These are phyloP conservation scores for Bufo bufo DNA, from an alignment of 2,113 vertebrate species.

Conservation along the genomic window DNA sequence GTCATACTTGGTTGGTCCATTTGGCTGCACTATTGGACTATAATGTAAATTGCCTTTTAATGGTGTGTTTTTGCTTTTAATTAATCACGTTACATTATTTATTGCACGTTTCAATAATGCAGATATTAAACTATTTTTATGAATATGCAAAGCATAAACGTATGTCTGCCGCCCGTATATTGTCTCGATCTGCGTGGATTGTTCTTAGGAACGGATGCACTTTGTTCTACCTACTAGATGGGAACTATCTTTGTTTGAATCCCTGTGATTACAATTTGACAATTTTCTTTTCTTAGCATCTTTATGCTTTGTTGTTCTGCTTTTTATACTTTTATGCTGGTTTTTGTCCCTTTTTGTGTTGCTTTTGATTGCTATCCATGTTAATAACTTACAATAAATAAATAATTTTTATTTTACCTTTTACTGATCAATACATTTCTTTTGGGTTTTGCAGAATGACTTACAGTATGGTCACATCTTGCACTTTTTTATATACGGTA, in stretches of 20 bases:
- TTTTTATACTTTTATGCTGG: neutral
- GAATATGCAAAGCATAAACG: neutral
- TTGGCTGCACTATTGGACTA: neutral
- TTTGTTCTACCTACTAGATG: neutral
- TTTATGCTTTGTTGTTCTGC: neutral
- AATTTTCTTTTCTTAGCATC: neutral
- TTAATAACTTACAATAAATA: conserved; percentile 32
- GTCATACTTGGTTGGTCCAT: neutral
- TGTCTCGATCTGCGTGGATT: neutral
- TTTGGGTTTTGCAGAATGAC: neutral
- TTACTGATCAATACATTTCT: neutral
- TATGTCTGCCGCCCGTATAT: neutral
- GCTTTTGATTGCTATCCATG: conserved; percentile 1
- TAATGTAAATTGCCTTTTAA: neutral
- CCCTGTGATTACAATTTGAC: neutral
- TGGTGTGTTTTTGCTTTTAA: neutral
- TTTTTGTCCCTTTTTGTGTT: neutral
- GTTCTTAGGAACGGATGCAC: neutral
- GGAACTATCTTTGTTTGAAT: neutral
- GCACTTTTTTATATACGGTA: neutral
- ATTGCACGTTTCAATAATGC: neutral
- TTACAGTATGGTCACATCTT: neutral
- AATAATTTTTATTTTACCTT: conserved; percentile 27
- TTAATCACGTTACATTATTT: neutral
- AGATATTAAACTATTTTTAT: neutral